A percentile compares a stretch with the other conserved stretches of the same genome.
These are phyloP conservation scores for Phodopus roborovskii DNA, from an alignment of 2,113 vertebrate genomes.

Conservation along the genomic window DNA sequence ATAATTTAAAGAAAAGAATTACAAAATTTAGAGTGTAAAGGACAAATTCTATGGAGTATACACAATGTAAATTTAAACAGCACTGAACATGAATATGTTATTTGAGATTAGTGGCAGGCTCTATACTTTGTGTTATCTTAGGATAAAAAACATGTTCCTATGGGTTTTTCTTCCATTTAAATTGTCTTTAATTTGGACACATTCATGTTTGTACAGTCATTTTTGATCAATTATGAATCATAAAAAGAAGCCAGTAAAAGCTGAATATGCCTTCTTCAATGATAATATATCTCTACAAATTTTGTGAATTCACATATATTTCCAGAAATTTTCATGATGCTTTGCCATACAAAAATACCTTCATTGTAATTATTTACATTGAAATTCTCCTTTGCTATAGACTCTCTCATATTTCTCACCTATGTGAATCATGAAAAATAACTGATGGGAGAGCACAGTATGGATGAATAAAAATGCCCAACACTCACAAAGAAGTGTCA, in stretches of 20 bases:
- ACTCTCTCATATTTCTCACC: background rate
- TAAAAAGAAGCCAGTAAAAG: slow-evolving; percentile 9
- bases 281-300: slow-evolving; percentile 39
- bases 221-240: slow-evolving; percentile 31
- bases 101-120: slow-evolving; percentile 16
- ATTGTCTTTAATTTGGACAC: slow-evolving; percentile 46
- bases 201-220: slow-evolving; percentile 56
- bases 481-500: background rate
- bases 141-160: slow-evolving; percentile 26
- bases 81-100: background rate
- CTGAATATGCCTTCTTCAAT: background rate
- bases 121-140: slow-evolving; percentile 48
- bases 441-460: background rate
- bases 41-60: slow-evolving; percentile 50
- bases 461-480: background rate
- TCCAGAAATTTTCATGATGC: slow-evolving; percentile 43
- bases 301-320: slow-evolving; percentile 63
- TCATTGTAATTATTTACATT: slow-evolving; percentile 51
- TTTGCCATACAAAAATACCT: slow-evolving; percentile 14
- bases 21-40: slow-evolving; percentile 9
- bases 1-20: slow-evolving; percentile 48
- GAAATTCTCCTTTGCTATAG: background rate
- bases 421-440: slow-evolving; percentile 37
- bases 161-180: slow-evolving; percentile 39
- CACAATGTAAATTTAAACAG: slow-evolving; percentile 41